These are phyloP conservation scores for Tokudaia tokunoshimensis DNA, from an alignment of 2,797 vertebrate genomes.

Conservation along the genomic window DNA sequence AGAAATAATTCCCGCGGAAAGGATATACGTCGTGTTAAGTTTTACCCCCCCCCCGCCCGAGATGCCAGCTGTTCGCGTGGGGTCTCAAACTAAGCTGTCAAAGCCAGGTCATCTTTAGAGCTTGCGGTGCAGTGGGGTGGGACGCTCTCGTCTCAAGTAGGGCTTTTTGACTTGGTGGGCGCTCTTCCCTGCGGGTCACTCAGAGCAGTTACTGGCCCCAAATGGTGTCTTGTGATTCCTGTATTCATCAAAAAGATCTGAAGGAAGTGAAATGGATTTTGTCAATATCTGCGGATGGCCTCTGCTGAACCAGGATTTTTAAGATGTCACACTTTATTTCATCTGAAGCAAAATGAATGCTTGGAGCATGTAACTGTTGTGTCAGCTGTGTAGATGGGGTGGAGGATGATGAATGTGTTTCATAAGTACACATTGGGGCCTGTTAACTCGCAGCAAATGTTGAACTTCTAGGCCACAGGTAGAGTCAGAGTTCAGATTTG, in stretches of 20 bases:
- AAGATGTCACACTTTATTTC: slow-evolving; percentile 28
- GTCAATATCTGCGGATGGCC: not conserved
- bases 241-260: slow-evolving; percentile 66
- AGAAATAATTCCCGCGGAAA: slow-evolving; percentile 66
- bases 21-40: slow-evolving; percentile 64
- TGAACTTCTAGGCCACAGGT: slow-evolving; percentile 47
- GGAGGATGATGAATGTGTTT: not conserved
- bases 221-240: slow-evolving; percentile 37
- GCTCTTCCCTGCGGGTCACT: not conserved
- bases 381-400: not conserved
- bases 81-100: slow-evolving; percentile 22
- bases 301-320: slow-evolving; percentile 21
- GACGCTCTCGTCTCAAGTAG: not conserved
- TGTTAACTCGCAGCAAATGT: not conserved
- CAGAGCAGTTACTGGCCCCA: slow-evolving; percentile 6
- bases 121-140: not conserved
- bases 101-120: not conserved
- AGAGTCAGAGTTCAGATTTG: slow-evolving; percentile 63
- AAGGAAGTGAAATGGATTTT: slow-evolving; percentile 45
- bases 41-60: not conserved
- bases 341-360: slow-evolving; percentile 37
- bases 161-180: slow-evolving; percentile 18
- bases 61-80: slow-evolving; percentile 42
- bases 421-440: not conserved
- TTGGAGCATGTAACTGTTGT: not conserved